Evolutionary conservation across 2,888 invertebrate genomes (phyloP).

Genomic region (Leptogaster cylindrica): DNA sequence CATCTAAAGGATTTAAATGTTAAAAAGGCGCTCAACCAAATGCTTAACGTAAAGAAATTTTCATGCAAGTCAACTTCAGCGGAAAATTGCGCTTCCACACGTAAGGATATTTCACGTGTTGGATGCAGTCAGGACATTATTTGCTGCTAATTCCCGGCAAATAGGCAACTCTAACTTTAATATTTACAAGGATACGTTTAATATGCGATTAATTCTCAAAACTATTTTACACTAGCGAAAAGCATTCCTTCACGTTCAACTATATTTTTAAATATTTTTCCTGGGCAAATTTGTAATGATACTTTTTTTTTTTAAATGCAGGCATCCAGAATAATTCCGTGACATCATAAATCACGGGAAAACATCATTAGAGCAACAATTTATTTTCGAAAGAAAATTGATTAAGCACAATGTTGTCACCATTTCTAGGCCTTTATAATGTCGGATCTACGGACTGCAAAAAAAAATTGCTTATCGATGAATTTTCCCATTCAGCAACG

Average conservation of each 20-base stretch:
- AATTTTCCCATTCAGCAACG: slow-evolving; percentile 19
- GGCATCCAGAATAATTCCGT: not conserved
- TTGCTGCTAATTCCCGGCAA: not conserved
- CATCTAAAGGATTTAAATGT: not conserved
- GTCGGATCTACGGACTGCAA: not conserved
- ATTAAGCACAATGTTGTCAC: slow-evolving; percentile 5
- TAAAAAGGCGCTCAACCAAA: not conserved
- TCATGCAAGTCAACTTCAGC: too few species aligned
- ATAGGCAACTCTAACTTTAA: not conserved
- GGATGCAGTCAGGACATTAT: not conserved
- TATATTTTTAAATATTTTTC: too few species aligned
- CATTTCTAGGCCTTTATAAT: not conserved
- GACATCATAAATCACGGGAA: slow-evolving; percentile 9
- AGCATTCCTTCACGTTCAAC: too few species aligned
- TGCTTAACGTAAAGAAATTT: not conserved
- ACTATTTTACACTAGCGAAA: too few species aligned
- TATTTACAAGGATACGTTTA: not conserved
- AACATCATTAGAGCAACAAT: slow-evolving; percentile 20
- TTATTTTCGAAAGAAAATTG: slow-evolving; percentile 11
- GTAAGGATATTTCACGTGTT: not conserved
- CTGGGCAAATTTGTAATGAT: too few species aligned
- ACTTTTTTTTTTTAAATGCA: too few species aligned
- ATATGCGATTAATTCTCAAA: too few species aligned
- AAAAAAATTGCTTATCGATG: slow-evolving; percentile 19
- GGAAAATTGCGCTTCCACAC: not conserved